phyloP scores from a whole-genome alignment of 2,113 vertebrate species.

The Myrmecophaga tridactyla region DNA sequence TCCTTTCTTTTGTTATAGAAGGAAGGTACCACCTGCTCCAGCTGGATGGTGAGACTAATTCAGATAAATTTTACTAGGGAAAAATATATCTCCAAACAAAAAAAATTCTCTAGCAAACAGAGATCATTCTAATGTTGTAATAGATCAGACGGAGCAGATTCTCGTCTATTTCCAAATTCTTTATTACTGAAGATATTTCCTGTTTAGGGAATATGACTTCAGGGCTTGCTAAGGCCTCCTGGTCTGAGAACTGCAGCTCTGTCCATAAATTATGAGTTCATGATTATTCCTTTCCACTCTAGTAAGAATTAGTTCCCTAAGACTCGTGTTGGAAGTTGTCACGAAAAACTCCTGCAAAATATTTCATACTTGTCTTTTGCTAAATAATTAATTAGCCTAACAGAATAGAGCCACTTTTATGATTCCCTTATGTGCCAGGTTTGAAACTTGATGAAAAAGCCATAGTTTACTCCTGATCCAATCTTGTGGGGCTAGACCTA shows the following conservation, averaged over 20 bases:
- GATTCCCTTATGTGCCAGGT: too few species aligned
- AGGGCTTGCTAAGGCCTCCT: neutral
- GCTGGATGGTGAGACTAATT: neutral
- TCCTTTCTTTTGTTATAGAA: constrained; percentile 18
- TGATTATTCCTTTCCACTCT: constrained; percentile 36
- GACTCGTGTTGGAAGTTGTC: neutral
- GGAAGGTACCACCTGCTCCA: neutral
- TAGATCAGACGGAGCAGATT: neutral
- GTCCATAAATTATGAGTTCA: neutral
- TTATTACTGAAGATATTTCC: constrained; percentile 47
- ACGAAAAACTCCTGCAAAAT: constrained; percentile 27
- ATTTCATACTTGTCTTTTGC: neutral
- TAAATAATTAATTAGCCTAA: neutral
- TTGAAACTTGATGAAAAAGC: too few species aligned
- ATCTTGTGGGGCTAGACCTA: too few species aligned
- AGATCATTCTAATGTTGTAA: neutral
- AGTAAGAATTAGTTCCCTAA: constrained; percentile 22
- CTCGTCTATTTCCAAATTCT: neutral
- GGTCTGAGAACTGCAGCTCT: neutral
- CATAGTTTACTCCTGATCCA: too few species aligned
- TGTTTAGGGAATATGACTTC: neutral
- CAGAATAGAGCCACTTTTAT: neutral
- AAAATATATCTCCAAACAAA: neutral
- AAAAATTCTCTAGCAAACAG: neutral
- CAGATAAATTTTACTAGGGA: constrained; percentile 29